A percentile compares a stretch with the other conserved stretches of the same genome.
phyloP scores from a whole-genome alignment of 1,140 invertebrate species.

The Temnothorax longispinosus region DNA sequence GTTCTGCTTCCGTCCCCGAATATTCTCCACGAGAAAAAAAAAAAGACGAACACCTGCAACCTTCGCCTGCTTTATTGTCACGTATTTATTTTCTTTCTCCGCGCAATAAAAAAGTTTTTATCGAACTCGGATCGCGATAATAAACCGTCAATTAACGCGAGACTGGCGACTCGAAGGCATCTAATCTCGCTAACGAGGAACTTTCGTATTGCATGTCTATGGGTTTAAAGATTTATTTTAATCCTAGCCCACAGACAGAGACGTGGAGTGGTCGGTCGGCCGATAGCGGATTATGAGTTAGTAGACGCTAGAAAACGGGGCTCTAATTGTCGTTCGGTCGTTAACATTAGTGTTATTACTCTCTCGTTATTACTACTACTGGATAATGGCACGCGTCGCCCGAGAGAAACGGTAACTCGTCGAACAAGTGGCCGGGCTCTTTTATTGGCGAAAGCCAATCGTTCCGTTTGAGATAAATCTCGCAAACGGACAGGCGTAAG shows the following conservation, averaged over 20 bases:
- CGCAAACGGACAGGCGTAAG: not conserved
- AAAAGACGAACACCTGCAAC: not conserved
- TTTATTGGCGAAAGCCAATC: conserved; percentile 37
- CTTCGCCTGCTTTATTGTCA: not conserved
- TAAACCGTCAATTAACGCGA: conserved; percentile 11
- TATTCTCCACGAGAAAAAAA: not conserved
- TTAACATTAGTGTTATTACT: conserved; percentile 61
- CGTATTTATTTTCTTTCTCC: not conserved
- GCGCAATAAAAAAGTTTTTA: not conserved
- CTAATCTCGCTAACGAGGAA: conserved; percentile 61
- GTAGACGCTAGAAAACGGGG: conserved; percentile 47
- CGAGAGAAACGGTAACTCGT: conserved; percentile 41
- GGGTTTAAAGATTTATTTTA: conserved; percentile 43
- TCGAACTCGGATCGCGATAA: not conserved
- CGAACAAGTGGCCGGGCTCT: conserved; percentile 27
- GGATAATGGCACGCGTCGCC: conserved; percentile 62
- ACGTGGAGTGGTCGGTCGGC: conserved; percentile 44
- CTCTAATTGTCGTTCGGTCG: conserved; percentile 50
- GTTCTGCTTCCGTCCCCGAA: not conserved
- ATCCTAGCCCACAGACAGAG: conserved; percentile 30
- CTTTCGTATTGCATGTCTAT: conserved; percentile 60
- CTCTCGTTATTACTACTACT: conserved; percentile 58
- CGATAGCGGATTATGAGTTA: conserved; percentile 25
- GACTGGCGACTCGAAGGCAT: conserved; percentile 45
- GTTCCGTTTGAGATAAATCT: conserved; percentile 21